Base-by-base conservation (phyloP, 2,797 vertebrate genomes). In the Typhlichthys eigenmanni region DNA sequence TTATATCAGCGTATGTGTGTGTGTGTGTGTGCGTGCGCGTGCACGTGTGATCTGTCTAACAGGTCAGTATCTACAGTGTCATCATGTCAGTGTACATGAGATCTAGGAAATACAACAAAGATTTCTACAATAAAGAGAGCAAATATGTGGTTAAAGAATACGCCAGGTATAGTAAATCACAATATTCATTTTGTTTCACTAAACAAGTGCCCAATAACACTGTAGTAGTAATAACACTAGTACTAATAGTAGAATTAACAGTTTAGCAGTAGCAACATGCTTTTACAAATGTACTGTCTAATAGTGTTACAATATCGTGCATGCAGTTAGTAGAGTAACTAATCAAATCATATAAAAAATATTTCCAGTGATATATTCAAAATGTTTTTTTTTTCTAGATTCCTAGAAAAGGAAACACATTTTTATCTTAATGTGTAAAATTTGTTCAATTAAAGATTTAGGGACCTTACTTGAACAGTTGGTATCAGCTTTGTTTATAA, bases 81-180 rank as follows among this genome's bases (percentile, higher is more conserved):
- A 83, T 13, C 79, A 91, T 91, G 89, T 87, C 86, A 66, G n/a
- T 29, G 49, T 74, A 69, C 76, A 60, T 76, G 60, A 87, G 79
- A 80, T 79, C 70, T 69, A 82, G 86, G 66, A 72, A 4, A 69
- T 91, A 87, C 73, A 75, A 87, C 85, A 81, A 87, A 14, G 72
- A 85, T 38, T 88, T 85, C 69, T 79, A 87, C 70, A 87, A 91
- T 79, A 91, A 90, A 85, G 62, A 88, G 55, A 88, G 83, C 75
- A 46, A 69, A 72, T 90, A 88, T 90, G 85, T 90, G 85, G 84
- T 90, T 64, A 88, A 88, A 72, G 86, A 91, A 65, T 91, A 91
- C 81, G 88, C 83, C 89, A 91, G 89, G 89, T 91, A 91, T 14
- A 47, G 8, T 13, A 32, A 24, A 47, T 14, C 1, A 52, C 29